A percentile compares a stretch with the other conserved stretches of the same genome.
These are phyloP conservation scores for Mesoclemmys tuberculata DNA, from an alignment of 2,113 vertebrate species.

Conservation along the genomic window DNA sequence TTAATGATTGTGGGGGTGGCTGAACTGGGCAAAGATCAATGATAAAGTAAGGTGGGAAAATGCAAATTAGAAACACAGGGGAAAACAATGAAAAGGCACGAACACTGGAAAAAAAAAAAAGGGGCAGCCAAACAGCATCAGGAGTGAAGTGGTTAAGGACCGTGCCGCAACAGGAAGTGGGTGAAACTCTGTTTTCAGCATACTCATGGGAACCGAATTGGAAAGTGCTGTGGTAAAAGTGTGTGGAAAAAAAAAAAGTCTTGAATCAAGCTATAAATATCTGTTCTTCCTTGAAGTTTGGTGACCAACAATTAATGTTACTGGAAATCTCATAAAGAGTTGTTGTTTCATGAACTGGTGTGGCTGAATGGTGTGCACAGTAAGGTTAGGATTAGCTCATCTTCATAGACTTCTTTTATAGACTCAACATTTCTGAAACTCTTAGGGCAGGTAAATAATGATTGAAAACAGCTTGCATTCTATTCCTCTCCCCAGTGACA, in stretches of 20 bases:
- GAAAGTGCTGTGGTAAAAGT: constrained; percentile 85
- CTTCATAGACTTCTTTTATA: neutral
- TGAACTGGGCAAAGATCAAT: constrained; percentile 53
- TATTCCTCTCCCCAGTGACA: neutral
- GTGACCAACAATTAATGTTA: constrained; percentile 82
- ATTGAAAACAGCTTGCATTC: neutral
- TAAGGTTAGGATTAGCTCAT: constrained; percentile 9
- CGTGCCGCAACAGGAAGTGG: constrained; percentile 82
- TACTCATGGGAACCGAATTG: constrained; percentile 80
- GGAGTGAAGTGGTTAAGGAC: constrained; percentile 78
- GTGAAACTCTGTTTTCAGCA: constrained; percentile 76
- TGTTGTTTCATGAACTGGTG: constrained; percentile 73
- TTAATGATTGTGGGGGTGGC: constrained; percentile 63
- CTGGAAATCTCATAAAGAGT: constrained; percentile 78
- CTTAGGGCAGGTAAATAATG: neutral
- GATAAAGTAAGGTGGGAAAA: constrained; percentile 75
- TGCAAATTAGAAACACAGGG: constrained; percentile 67
- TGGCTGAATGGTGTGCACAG: constrained; percentile 44
- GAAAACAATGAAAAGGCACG: constrained; percentile 73
- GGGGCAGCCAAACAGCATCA: constrained; percentile 8
- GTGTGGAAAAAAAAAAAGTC: constrained; percentile 68
- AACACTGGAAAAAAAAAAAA: constrained; percentile 69
- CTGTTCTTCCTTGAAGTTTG: constrained; percentile 82
- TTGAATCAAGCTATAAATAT: constrained; percentile 84
- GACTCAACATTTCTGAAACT: neutral